A percentile compares a stretch with the other conserved stretches of the same genome.
phyloP scores from a whole-genome alignment of 2,888 invertebrate species.

The Therioaphis trifolii region DNA sequence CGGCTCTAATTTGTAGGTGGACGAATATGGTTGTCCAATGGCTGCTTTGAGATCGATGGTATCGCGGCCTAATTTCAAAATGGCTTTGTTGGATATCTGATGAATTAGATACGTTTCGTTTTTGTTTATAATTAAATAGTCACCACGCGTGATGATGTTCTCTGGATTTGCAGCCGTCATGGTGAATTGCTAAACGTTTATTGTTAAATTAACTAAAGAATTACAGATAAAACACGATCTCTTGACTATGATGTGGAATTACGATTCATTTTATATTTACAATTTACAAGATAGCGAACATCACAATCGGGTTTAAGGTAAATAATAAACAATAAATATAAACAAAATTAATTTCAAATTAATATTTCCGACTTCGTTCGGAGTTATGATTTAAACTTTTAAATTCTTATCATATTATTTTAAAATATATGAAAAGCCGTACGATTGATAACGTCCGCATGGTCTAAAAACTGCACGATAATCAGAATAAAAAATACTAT shows the following conservation, averaged over 20 bases:
- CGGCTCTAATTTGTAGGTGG: conserved; percentile 81
- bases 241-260: not conserved
- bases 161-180: conserved; percentile 19
- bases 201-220: not conserved
- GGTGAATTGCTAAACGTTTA: not conserved
- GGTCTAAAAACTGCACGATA: not conserved
- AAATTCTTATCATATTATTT: conserved; percentile 31
- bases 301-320: not conserved
- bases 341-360: not conserved
- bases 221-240: not conserved
- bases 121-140: conserved; percentile 81
- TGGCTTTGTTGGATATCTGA: conserved; percentile 75
- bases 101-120: conserved; percentile 83
- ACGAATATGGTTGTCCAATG: conserved; percentile 78
- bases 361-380: not conserved
- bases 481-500: not conserved
- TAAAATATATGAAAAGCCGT: not conserved
- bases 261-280: not conserved
- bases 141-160: conserved; percentile 69
- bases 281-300: not conserved
- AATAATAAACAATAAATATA: not conserved
- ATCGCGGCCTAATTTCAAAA: conserved; percentile 77
- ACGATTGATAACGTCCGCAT: conserved; percentile 35
- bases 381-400: not conserved
- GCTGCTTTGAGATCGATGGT: conserved; percentile 77